Base-by-base conservation (phyloP, 2,797 vertebrate genomes). In the Macrochelys suwanniensis region DNA sequence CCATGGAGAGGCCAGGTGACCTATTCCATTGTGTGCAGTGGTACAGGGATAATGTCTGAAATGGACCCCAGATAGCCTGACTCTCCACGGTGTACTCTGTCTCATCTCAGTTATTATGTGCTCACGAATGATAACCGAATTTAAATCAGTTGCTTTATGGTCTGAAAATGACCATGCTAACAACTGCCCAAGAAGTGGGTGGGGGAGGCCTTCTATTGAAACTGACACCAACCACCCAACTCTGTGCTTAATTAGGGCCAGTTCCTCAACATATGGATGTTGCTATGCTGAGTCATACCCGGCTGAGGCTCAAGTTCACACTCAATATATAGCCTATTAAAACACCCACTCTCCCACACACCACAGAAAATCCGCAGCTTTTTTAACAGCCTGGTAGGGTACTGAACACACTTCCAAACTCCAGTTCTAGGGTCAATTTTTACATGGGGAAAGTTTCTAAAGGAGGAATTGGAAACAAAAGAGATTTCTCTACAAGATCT, bases 401-500 rank as follows among this genome's bases (percentile, higher is more conserved):
- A 82, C 42, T 78, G 84, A 50, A 92, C 74, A 2, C 9, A 10
- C 9, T 3, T 31, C 54, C 10, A 3, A 0, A 0, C 3, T 26
- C 13, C 33, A 47, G 76, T 51, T 53, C 59, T 65, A 51, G 7
- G 53, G n/a, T 10, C 17, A 28, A 42, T 42, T 49, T 65, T 77
- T 37, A 61, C 45, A 54, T 11, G 59, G n/a, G 11, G 45, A 47
- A 59, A 26, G n/a, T n/a, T 71, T 88, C 47, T 53, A 85, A 92
- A 25, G 77, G 65, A 49, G 42, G n/a, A 33, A 47, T 50, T 49
- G 79, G 78, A 68, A 92, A 19, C 4, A 56, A 61, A 91, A 68
- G 6, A 54, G n/a, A 82, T 89, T 74, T 51, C 13, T 79, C 25
- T 54, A 5, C 23, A 85, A 84, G 65, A 61, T 54, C 88, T 90